Evolutionary conservation across 2,888 invertebrate genomes (phyloP), one percentile per base, ranked within the genome.

Genomic region (Herminia tarsipennalis): DNA sequence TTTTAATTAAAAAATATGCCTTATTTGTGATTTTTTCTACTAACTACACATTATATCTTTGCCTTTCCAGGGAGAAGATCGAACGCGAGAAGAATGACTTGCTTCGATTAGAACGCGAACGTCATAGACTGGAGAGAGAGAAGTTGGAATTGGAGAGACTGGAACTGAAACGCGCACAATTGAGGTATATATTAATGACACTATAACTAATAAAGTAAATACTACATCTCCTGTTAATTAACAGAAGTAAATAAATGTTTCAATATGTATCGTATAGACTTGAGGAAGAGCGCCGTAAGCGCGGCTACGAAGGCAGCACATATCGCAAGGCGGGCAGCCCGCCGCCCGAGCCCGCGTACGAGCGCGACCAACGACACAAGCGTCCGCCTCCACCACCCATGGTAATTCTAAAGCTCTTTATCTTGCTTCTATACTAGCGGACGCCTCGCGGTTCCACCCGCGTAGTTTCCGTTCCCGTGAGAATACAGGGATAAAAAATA

Each of bases 81-180:
- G 98, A 98, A 76, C 94, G 96, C 2, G 97, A 98, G 76, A 96
- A 96, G 83, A 95, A 96, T 9, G 97, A 98, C 75, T 81, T 98
- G 14, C 88, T 98, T 59, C 94, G 96, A 37, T 81, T 97, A 56
- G 97, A 98, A 78, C 93, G 97, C 9, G 98, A 98, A 78, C 93
- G 97, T 34, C 97, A 97, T 73, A 94, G 96, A 58, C 76, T 94
- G 53, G 95, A 95, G 73, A 87, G 96, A 9, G 96, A 96, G 68
- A 95, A 95, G 73, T 80, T 95, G 39, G 95, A 95, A 72, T 85
- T 95, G 64, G 98, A 98, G 76, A 94, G 97, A 66, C 93, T 97
- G 66, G 97, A 98, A 73, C 85, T 98, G 45, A 95, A 97, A 81
- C 92, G 96, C 44, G 96, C 96, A 52, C 95, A 96, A 75, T 92